Percentiles rank a stretch among this genome's conserved stretches.
These are phyloP conservation scores for Brachirus orientalis DNA, from an alignment of 2,113 vertebrate genomes.

Conservation along the genomic window DNA sequence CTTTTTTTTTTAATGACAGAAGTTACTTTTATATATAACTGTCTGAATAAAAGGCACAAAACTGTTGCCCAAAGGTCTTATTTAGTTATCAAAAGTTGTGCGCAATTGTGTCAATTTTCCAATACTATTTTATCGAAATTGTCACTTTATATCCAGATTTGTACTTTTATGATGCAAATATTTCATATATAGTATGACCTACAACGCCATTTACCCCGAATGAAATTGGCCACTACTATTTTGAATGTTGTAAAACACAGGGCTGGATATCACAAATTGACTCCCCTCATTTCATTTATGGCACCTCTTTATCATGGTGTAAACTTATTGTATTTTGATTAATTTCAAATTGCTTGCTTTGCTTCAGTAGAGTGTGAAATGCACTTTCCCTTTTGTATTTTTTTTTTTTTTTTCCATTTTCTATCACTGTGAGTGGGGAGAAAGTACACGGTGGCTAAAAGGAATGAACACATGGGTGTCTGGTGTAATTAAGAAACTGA, in stretches of 20 bases:
- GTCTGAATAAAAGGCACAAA: constrained; percentile 26
- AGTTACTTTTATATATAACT: constrained; percentile 44
- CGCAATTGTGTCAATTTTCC: no score
- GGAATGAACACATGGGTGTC: constrained; percentile 74
- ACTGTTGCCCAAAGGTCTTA: not conserved
- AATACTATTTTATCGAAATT: no score
- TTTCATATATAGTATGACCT: no score
- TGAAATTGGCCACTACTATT: constrained; percentile 14
- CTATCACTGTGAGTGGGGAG: constrained; percentile 73
- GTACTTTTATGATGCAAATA: no score
- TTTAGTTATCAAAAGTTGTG: not conserved
- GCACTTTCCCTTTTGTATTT: constrained; percentile 79
- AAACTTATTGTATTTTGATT: constrained; percentile 85
- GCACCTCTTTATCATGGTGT: constrained; percentile 80
- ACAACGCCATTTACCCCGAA: constrained; percentile 18
- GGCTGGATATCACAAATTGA: constrained; percentile 64
- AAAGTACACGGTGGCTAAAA: constrained; percentile 46
- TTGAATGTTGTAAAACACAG: constrained; percentile 31
- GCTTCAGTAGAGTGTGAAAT: constrained; percentile 85
- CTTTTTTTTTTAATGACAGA: constrained; percentile 39
- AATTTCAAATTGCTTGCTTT: constrained; percentile 84
- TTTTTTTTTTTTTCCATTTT: constrained; percentile 76
- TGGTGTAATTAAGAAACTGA: constrained; percentile 80
- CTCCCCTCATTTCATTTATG: constrained; percentile 57
- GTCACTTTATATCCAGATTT: no score